These are phyloP conservation scores for Falco novaeseelandiae DNA, from an alignment of 2,797 vertebrate genomes.

Conservation along the genomic window DNA sequence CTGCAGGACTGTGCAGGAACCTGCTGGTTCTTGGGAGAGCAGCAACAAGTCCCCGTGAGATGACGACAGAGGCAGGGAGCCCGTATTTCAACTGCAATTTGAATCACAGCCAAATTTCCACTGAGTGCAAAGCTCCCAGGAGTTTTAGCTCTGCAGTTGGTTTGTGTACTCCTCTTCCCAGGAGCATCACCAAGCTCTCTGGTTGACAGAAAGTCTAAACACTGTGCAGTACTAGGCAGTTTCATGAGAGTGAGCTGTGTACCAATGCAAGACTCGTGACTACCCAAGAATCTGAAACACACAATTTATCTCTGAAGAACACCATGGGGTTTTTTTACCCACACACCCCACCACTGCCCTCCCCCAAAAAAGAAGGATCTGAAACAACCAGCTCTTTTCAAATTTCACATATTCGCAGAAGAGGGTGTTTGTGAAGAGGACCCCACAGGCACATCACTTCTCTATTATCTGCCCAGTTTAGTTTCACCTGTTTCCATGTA, in stretches of 20 bases:
- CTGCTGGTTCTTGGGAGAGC: background rate
- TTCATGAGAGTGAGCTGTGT: background rate
- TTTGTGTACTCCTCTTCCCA: background rate
- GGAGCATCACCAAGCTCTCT: background rate
- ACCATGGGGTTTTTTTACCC: background rate
- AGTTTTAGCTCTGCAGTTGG: background rate
- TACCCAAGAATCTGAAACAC: background rate
- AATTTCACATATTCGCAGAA: conserved; percentile 32
- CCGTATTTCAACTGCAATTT: background rate
- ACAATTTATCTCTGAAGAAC: background rate
- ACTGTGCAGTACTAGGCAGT: background rate
- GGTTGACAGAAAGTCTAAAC: background rate
- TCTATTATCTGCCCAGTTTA: conserved; percentile 13
- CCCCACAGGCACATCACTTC: conserved; percentile 43
- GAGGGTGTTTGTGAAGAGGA: background rate
- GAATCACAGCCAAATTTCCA: background rate
- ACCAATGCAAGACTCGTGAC: background rate
- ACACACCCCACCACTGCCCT: background rate
- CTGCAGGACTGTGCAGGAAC: background rate
- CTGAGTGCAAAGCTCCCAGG: background rate
- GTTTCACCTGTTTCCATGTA: conserved; percentile 46
- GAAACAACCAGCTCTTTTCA: conserved; percentile 42
- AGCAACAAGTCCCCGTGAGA: background rate
- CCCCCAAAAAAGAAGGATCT: conserved; percentile 20
- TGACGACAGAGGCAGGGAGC: background rate